A percentile compares a stretch with the other conserved stretches of the same genome.
phyloP scores from a whole-genome alignment of 2,888 invertebrate genomes.

The Pseudeuparius sepicola region DNA sequence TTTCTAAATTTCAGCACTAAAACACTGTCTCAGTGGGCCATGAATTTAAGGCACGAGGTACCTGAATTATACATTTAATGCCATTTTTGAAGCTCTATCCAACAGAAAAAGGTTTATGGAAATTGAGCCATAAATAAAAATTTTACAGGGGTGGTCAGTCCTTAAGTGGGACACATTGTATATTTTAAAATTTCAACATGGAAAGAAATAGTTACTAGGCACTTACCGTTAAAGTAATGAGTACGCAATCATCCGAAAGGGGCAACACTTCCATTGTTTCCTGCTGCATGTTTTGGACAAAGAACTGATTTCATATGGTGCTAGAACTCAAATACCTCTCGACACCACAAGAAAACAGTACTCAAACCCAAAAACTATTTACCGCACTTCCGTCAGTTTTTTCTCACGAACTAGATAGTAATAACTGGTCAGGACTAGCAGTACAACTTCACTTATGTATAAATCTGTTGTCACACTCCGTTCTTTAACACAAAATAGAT shows the following conservation, averaged over 20 bases:
- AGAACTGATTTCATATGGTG: constrained; percentile 60
- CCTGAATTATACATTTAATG: too few relatives aligned
- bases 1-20: too few relatives aligned
- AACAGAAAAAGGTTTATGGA: too few relatives aligned
- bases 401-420: not conserved
- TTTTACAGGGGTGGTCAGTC: too few relatives aligned
- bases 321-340: constrained; percentile 51
- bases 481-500: constrained; percentile 39
- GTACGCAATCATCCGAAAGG: constrained; percentile 1
- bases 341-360: constrained; percentile 59
- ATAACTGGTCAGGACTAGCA: not conserved
- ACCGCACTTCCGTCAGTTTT: constrained; percentile 9
- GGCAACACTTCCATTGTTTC: not conserved
- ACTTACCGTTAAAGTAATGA: too few relatives aligned
- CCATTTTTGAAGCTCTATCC: too few relatives aligned
- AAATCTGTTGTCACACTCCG: constrained; percentile 37
- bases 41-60: too few relatives aligned
- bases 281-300: constrained; percentile 26
- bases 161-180: too few relatives aligned
- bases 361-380: constrained; percentile 34
- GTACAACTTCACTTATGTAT: constrained; percentile 35
- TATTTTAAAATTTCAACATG: too few relatives aligned
- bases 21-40: too few relatives aligned
- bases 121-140: too few relatives aligned
- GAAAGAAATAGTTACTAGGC: too few relatives aligned